Evolutionary conservation across 2,888 invertebrate species (phyloP).

Genomic region (Pinctada fucata): DNA sequence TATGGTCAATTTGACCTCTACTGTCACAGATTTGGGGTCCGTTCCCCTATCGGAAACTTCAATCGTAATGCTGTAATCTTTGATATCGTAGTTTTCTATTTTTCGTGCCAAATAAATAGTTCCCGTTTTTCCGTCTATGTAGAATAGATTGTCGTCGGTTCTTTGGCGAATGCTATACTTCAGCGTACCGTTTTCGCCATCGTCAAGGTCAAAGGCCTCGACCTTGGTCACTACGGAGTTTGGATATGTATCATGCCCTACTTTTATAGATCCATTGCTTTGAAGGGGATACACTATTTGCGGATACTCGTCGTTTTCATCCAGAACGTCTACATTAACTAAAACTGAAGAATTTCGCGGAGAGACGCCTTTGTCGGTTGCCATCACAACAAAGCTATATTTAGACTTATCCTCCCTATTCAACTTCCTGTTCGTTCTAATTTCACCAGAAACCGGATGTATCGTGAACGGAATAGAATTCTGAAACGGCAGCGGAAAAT

Average conservation of each 20-base stretch:
- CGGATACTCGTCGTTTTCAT: slow-evolving; percentile 32
- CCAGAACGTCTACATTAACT: slow-evolving; percentile 21
- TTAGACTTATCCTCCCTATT: slow-evolving; percentile 12
- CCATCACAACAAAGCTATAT: slow-evolving; percentile 19
- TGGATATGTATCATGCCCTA: slow-evolving; percentile 27
- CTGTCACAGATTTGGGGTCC: slow-evolving; percentile 24
- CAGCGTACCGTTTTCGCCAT: slow-evolving; percentile 37
- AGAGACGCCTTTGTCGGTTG: slow-evolving; percentile 26
- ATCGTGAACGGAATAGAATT: slow-evolving; percentile 28
- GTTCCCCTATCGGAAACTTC: slow-evolving; percentile 34
- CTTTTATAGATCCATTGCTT: slow-evolving; percentile 25
- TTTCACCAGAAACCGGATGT: slow-evolving; percentile 16
- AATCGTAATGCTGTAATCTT: slow-evolving; percentile 34
- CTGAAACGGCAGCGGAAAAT: slow-evolving; percentile 19
- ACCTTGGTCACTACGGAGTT: slow-evolving; percentile 39
- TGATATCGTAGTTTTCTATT: slow-evolving; percentile 37
- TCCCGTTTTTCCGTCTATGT: slow-evolving; percentile 37
- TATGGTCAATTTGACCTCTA: slow-evolving; percentile 28
- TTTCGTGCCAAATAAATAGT: slow-evolving; percentile 29
- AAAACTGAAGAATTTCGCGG: slow-evolving; percentile 12
- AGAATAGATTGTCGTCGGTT: slow-evolving; percentile 38
- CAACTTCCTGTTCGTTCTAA: slow-evolving; percentile 26
- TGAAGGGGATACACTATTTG: slow-evolving; percentile 17
- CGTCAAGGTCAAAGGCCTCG: slow-evolving; percentile 41
- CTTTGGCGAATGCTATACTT: slow-evolving; percentile 27